Evolutionary conservation across 2,888 invertebrate species (phyloP).

Genomic region (Dryococelus australis): DNA sequence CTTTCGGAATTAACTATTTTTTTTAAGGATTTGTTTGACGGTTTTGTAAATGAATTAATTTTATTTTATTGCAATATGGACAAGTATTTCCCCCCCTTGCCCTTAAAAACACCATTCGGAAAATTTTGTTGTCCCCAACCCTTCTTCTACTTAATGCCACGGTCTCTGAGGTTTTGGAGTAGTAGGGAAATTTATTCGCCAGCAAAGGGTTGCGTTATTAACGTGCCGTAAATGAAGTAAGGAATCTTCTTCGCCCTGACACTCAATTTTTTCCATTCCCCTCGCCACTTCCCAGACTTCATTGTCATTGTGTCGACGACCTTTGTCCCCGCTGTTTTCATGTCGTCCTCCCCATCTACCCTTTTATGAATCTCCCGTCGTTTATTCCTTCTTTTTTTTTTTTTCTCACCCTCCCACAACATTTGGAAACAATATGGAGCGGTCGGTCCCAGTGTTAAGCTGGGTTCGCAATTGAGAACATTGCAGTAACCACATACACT

Average conservation of each 20-base stretch:
- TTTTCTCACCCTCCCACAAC: neutral
- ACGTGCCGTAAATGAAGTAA: constrained; percentile 8
- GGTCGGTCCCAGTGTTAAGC: neutral
- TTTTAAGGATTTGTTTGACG: no score
- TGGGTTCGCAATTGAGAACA: neutral
- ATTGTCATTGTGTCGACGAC: neutral
- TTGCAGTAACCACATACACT: no score
- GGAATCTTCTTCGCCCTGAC: neutral
- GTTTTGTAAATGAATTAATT: no score
- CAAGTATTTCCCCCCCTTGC: no score
- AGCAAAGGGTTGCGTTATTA: neutral
- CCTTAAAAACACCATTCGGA: no score
- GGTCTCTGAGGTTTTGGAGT: no score
- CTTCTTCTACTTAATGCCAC: no score
- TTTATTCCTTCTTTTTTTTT: constrained; percentile 19
- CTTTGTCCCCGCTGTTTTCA: neutral
- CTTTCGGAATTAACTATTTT: no score
- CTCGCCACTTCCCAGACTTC: neutral
- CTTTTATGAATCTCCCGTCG: neutral
- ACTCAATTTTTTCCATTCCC: neutral
- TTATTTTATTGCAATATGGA: no score
- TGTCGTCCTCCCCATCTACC: neutral
- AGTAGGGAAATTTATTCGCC: no score
- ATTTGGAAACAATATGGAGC: constrained; percentile 12
- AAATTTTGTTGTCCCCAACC: no score